phyloP scores from a whole-genome alignment of 2,797 vertebrate species.

The Carcharodon carcharias region DNA sequence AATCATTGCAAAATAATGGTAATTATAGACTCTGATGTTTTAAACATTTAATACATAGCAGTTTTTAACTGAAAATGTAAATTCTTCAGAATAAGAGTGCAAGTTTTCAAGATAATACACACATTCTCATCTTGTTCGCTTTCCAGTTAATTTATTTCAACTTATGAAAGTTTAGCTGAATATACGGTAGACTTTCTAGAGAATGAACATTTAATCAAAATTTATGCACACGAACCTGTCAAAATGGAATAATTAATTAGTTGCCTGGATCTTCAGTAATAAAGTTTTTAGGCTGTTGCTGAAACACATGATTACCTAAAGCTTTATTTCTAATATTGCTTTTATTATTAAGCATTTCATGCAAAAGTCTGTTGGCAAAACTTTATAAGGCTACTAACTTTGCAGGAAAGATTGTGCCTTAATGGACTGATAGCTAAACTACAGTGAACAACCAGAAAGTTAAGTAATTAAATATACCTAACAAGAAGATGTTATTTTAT shows the following conservation, averaged over 20 bases:
- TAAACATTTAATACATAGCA: not conserved
- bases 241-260: not conserved
- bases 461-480: not conserved
- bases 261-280: not conserved
- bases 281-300: not conserved
- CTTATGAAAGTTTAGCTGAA: not conserved
- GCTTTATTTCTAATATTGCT: not conserved
- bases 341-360: not conserved
- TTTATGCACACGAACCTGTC: not conserved
- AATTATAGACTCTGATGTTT: not conserved
- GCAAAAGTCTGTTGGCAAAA: not conserved
- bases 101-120: not conserved
- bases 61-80: not conserved
- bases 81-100: not conserved
- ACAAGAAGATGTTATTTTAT: not conserved
- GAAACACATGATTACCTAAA: not conserved
- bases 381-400: not conserved
- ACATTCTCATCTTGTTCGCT: not conserved
- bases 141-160: not conserved
- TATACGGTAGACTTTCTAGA: not conserved
- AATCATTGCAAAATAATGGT: not conserved
- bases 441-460: not conserved
- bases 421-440: not conserved
- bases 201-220: not conserved
- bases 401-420: not conserved